Conservation (phyloP, 2,888 invertebrate species). For the Drosophila macrospina region DNA sequence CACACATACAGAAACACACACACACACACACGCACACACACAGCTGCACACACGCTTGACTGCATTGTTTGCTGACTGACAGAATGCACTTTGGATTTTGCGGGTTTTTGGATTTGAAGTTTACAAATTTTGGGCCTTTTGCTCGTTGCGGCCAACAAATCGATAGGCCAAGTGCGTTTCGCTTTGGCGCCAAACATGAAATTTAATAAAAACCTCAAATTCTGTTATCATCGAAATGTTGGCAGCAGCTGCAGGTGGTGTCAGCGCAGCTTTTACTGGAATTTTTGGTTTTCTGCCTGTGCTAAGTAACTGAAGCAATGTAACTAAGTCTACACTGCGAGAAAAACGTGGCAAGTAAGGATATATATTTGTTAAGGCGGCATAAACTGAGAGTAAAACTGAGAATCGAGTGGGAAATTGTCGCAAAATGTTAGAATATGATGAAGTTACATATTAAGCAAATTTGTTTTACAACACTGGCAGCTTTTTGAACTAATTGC, state of each 20-base stretch:
- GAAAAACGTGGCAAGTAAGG: not conserved
- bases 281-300: not conserved
- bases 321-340: conserved; percentile 1
- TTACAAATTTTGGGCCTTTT: conserved; percentile 23
- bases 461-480: no score
- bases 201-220: conserved; percentile 29
- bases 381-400: no score
- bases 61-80: conserved; percentile 59
- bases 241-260: conserved; percentile 11
- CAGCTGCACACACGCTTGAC: conserved; percentile 33
- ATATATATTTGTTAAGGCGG: no score
- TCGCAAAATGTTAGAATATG: no score
- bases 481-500: no score
- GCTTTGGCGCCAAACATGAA: not conserved
- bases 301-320: not conserved
- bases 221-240: conserved; percentile 23
- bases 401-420: no score
- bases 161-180: conserved; percentile 14
- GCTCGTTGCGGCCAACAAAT: conserved; percentile 27
- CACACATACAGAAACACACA: no score
- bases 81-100: conserved; percentile 61
- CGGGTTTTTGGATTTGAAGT: conserved; percentile 48
- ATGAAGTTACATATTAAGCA: no score
- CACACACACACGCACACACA: conserved; percentile 23
- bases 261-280: conserved; percentile 26